phyloP scores from a whole-genome alignment of 2,113 vertebrate species.

The Rhinogobius similis region DNA sequence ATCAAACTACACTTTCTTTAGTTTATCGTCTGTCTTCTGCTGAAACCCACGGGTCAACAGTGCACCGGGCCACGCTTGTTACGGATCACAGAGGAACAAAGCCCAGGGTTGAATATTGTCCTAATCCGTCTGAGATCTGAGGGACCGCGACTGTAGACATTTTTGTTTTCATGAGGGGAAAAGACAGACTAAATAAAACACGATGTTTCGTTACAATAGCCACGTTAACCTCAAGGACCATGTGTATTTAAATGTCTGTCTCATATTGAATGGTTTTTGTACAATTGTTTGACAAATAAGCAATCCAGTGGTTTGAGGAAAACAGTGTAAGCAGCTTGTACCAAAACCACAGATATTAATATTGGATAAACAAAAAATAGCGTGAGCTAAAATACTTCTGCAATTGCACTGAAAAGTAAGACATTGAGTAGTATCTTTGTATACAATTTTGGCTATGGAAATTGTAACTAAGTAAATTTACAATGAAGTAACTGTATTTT shows the following conservation, averaged over 20 bases:
- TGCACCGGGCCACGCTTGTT: constrained; percentile 38
- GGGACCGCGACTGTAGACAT: background rate
- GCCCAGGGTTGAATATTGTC: background rate
- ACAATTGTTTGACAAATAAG: too few relatives aligned
- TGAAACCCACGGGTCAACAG: constrained; percentile 35
- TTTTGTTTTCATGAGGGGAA: background rate
- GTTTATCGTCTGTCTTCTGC: constrained; percentile 1
- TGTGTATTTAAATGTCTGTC: background rate
- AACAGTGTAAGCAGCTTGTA: too few relatives aligned
- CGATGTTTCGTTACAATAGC: background rate
- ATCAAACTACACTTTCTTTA: constrained; percentile 32
- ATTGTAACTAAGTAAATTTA: too few relatives aligned
- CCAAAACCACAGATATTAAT: too few relatives aligned
- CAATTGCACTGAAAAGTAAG: too few relatives aligned
- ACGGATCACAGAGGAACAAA: constrained; percentile 7
- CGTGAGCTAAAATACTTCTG: too few relatives aligned
- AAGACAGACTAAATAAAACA: background rate
- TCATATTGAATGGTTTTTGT: too few relatives aligned
- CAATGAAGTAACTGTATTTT: too few relatives aligned
- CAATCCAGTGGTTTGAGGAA: too few relatives aligned
- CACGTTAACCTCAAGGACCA: background rate
- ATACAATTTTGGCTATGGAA: too few relatives aligned
- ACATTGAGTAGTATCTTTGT: too few relatives aligned
- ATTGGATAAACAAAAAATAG: too few relatives aligned
- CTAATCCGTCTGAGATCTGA: background rate